phyloP scores from a whole-genome alignment of 2,113 vertebrate genomes.

The Oophaga pumilio region DNA sequence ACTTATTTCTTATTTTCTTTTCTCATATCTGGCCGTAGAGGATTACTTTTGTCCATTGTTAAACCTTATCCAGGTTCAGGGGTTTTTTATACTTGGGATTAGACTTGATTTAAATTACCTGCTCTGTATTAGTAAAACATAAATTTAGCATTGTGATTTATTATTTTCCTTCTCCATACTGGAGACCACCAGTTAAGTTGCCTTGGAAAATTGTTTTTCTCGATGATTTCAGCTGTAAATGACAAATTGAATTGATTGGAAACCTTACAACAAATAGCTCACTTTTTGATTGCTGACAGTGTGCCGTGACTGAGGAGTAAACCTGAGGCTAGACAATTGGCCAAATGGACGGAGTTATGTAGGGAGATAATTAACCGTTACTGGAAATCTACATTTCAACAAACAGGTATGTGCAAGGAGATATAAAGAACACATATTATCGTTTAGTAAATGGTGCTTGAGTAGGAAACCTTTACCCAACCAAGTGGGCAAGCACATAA shows the following conservation, averaged over 20 bases:
- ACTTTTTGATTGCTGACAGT: not conserved
- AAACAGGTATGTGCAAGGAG: not conserved
- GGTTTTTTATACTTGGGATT: no score
- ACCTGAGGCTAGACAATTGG: not conserved
- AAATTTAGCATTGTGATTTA: not conserved
- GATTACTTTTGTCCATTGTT: no score
- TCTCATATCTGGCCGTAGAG: no score
- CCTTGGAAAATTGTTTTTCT: not conserved
- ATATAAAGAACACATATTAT: not conserved
- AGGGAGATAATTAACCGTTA: not conserved
- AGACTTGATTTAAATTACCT: no score
- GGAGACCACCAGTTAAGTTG: not conserved
- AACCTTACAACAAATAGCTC: not conserved
- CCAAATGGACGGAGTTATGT: not conserved
- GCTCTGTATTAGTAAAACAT: not conserved
- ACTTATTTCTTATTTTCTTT: not conserved
- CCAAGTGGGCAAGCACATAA: not conserved
- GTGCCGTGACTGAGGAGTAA: not conserved
- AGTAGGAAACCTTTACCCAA: not conserved
- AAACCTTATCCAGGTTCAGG: no score
- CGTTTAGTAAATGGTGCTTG: not conserved
- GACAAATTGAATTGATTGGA: not conserved
- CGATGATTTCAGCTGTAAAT: not conserved
- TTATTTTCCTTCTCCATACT: not conserved
- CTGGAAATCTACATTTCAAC: not conserved